A percentile compares a stretch with the other conserved stretches of the same genome.
These are phyloP conservation scores for Cantharis nigra DNA, from an alignment of 2,888 invertebrate genomes.

Conservation along the genomic window DNA sequence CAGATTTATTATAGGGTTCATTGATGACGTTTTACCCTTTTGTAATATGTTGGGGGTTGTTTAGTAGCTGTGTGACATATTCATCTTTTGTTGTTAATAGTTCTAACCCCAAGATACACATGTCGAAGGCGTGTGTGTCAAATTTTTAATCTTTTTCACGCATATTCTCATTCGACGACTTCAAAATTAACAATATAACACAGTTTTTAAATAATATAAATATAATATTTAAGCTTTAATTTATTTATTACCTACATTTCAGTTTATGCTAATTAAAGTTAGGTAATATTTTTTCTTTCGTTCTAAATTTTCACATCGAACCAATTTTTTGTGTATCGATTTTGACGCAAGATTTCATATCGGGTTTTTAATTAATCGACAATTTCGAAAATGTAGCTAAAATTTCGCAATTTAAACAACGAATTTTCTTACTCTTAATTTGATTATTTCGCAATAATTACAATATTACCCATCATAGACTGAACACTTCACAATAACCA, in stretches of 20 bases:
- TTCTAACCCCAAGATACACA: conserved; percentile 47
- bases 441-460: background rate
- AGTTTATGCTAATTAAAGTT: background rate
- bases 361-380: background rate
- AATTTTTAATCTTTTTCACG: conserved; percentile 30
- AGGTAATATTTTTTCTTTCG: background rate
- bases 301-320: background rate
- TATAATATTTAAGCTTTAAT: background rate
- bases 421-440: background rate
- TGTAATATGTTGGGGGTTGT: conserved; percentile 43
- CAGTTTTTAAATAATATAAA: background rate
- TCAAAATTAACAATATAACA: background rate
- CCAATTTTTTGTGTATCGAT: background rate
- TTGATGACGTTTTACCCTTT: conserved; percentile 38
- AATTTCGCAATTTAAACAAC: background rate
- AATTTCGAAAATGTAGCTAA: background rate
- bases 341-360: background rate
- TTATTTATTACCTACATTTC: background rate
- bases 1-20: conserved; percentile 52
- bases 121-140: conserved; percentile 48
- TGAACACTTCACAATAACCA: background rate
- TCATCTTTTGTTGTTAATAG: conserved; percentile 48
- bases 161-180: background rate
- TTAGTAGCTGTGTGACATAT: conserved; percentile 46
- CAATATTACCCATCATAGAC: background rate